A percentile compares a stretch with the other conserved stretches of the same genome.
phyloP scores from a whole-genome alignment of 2,113 vertebrate species.

The Baryphthengus martii region DNA sequence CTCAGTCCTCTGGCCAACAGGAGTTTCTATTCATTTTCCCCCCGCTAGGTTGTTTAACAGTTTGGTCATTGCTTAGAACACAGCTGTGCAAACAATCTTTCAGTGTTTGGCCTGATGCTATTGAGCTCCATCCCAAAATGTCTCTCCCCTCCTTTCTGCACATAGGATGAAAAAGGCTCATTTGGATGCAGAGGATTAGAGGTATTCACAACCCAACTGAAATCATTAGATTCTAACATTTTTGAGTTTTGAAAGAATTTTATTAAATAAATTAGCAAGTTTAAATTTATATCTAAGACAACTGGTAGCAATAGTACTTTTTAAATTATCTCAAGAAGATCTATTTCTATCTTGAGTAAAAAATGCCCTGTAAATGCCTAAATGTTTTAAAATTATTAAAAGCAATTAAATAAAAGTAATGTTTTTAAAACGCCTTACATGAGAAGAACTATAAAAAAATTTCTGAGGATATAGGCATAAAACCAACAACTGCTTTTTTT shows the following conservation, averaged over 20 bases:
- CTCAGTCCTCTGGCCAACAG: conserved; percentile 47
- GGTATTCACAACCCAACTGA: neutral
- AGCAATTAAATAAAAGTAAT: neutral
- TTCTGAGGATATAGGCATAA: neutral
- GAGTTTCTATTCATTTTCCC: conserved; percentile 59
- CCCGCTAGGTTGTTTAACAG: conserved; percentile 53
- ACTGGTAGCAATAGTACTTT: neutral
- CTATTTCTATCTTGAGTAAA: neutral
- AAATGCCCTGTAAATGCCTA: neutral
- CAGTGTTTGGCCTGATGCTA: conserved; percentile 46
- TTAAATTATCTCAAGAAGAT: neutral
- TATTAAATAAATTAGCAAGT: neutral
- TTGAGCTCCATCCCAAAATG: conserved; percentile 40
- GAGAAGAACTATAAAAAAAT: neutral
- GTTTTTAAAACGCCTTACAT: neutral
- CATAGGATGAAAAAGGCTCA: conserved; percentile 17
- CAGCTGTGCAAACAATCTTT: conserved; percentile 75
- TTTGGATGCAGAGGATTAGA: conserved; percentile 14
- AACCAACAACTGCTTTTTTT: neutral
- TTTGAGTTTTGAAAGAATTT: neutral
- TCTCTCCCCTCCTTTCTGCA: neutral
- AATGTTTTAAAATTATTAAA: neutral
- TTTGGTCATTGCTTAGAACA: conserved; percentile 59
- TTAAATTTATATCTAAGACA: neutral
- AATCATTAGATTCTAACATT: neutral